These are phyloP conservation scores for Notolepis coatsorum DNA, from an alignment of 2,797 vertebrate species.

Conservation along the genomic window DNA sequence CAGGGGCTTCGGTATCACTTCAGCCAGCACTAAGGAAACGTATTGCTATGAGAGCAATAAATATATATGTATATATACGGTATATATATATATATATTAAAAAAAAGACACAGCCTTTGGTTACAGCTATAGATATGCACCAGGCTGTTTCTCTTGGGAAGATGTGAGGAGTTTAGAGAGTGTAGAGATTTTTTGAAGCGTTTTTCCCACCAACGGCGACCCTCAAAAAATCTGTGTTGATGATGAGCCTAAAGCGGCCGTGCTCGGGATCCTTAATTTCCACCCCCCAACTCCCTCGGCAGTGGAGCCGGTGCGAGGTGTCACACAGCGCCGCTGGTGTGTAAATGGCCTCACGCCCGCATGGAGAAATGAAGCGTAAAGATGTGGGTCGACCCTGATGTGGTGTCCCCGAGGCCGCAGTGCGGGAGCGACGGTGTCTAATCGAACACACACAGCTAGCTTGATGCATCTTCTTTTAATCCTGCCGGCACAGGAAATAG, in stretches of 20 bases:
- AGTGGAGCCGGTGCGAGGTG: constrained; percentile 3
- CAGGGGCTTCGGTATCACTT: constrained; percentile 54
- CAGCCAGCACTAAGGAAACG: constrained; percentile 35
- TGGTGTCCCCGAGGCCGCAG: constrained; percentile 30
- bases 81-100: too few species aligned
- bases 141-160: constrained; percentile 18
- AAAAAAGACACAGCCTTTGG: background rate
- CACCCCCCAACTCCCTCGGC: constrained; percentile 11
- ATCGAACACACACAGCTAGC: constrained; percentile 60
- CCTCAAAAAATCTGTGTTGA: constrained; percentile 20
- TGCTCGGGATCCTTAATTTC: too few species aligned
- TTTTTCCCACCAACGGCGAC: constrained; percentile 14
- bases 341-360: constrained; percentile 34
- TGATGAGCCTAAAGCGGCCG: background rate
- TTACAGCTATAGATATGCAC: constrained; percentile 11
- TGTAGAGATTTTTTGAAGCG: constrained; percentile 19
- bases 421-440: constrained; percentile 50
- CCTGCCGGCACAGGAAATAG: constrained; percentile 51
- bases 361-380: constrained; percentile 27
- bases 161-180: constrained; percentile 4
- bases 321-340: constrained; percentile 18
- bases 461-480: constrained; percentile 47
- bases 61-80: too few species aligned
- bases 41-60: constrained; percentile 37
- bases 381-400: constrained; percentile 39